Base-by-base conservation (phyloP, 1,140 invertebrate species). In the Venustaconcha ellipsiformis region DNA sequence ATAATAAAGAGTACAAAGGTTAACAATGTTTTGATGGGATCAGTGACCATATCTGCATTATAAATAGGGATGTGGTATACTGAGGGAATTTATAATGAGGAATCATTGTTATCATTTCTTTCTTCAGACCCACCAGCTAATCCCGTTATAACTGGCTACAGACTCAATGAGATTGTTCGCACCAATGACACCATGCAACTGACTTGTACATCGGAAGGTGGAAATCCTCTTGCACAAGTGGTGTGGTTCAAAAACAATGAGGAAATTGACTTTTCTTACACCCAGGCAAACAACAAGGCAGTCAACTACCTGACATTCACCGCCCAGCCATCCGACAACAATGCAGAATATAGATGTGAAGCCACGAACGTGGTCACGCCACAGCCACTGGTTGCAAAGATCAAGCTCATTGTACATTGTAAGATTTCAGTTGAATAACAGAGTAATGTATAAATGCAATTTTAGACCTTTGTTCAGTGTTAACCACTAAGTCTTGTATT, bases 91-190 rank as follows among this genome's bases (percentile, higher is more conserved):
- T 2, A 37, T 37, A 37, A 37, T 37, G 30, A 37, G 30, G 2
- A 5, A 37, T 5, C 30, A 37, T 5, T 2, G 30, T 37, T 37
- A 5, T 5, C 30, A 37, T 37, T 69, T 78, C 77, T 76, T 82
- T 81, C 87, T 89, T 69, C 90, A 98, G 96, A 97, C 93, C 95
- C 96, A 8, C 97, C 97, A 0, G 95, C 96, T 57, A 91, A 93
- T 8, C 97, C 97, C n/a, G 95, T 96, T 89, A 98, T 99, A 80
- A 95, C 96, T 81, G 96, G 97, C 0, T 98, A 98, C 88, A 94
- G 93, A 2, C 93, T 95, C 82, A 95, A 95, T 0, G 96, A 97
- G 85, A 95, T 94, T 0, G 93, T 99, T 6, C 92, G 94, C 18
- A 93, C 95, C 48, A 96, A 96, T 1, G 95, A 98, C 88, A 94